Conservation (phyloP, 1,140 invertebrate species). For the Stegodyphus mimosarum region DNA sequence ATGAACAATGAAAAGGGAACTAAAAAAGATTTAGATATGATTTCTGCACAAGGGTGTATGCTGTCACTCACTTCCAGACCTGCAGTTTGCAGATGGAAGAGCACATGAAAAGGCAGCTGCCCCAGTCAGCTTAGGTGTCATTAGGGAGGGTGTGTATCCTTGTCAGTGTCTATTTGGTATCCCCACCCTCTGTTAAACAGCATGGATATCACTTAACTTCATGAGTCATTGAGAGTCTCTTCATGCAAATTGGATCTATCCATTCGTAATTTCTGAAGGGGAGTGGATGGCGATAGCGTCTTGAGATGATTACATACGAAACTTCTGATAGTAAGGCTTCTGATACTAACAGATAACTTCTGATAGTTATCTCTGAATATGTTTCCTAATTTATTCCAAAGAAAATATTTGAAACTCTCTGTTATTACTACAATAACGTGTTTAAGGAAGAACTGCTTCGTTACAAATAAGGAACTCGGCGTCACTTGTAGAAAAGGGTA, state of each 20-base stretch:
- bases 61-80: conserved; percentile 3
- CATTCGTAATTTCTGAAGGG: neutral
- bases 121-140: conserved; percentile 11
- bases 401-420: no score
- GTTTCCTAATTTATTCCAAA: no score
- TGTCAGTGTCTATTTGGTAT: conserved; percentile 38
- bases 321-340: no score
- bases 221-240: conserved; percentile 16
- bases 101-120: conserved; percentile 21
- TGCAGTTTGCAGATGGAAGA: conserved; percentile 18
- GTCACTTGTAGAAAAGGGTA: no score
- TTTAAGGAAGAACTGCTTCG: no score
- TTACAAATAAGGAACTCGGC: no score
- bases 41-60: conserved; percentile 22
- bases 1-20: no score
- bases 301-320: neutral
- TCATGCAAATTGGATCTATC: conserved; percentile 8
- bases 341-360: no score
- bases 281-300: neutral
- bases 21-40: neutral
- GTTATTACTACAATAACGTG: no score
- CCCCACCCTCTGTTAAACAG: conserved; percentile 35
- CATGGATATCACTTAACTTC: conserved; percentile 29
- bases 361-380: no score
- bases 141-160: conserved; percentile 39